Percentiles rank a stretch among this genome's conserved stretches.
Conservation (phyloP, 2,113 vertebrate genomes). For the Indicator indicator region DNA sequence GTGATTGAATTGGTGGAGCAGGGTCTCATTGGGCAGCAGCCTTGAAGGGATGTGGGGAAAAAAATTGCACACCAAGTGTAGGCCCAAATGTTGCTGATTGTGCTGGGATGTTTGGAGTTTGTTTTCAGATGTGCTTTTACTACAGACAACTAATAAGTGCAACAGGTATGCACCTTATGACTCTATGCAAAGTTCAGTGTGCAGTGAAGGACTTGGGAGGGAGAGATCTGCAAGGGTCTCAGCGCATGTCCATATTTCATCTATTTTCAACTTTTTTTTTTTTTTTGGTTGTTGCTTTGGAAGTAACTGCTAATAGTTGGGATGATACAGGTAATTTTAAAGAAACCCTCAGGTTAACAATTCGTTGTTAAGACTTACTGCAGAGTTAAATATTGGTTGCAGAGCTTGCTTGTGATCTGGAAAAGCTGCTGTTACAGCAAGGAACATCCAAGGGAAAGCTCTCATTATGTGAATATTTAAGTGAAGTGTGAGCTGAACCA, state of each 20-base stretch:
- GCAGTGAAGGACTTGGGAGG: accelerated
- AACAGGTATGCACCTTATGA: background rate
- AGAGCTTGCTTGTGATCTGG: background rate
- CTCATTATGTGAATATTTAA: slow-evolving; percentile 18
- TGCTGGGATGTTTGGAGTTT: background rate
- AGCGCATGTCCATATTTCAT: accelerated
- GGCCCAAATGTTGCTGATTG: background rate
- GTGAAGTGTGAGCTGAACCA: slow-evolving; percentile 26
- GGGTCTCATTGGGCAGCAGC: background rate
- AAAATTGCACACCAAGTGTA: background rate
- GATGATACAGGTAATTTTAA: background rate
- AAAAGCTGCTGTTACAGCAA: background rate
- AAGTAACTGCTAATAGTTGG: background rate
- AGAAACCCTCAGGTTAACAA: background rate
- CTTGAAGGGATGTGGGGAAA: background rate
- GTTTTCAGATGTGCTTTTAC: background rate
- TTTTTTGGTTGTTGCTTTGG: background rate
- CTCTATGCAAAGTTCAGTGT: background rate
- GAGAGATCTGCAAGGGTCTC: background rate
- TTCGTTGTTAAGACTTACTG: background rate
- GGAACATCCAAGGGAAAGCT: background rate
- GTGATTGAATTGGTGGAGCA: background rate
- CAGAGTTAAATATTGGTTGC: background rate
- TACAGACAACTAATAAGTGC: background rate
- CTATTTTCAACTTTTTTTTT: background rate